Conservation (phyloP, 2,888 invertebrate genomes). For the Biston stratarius region DNA sequence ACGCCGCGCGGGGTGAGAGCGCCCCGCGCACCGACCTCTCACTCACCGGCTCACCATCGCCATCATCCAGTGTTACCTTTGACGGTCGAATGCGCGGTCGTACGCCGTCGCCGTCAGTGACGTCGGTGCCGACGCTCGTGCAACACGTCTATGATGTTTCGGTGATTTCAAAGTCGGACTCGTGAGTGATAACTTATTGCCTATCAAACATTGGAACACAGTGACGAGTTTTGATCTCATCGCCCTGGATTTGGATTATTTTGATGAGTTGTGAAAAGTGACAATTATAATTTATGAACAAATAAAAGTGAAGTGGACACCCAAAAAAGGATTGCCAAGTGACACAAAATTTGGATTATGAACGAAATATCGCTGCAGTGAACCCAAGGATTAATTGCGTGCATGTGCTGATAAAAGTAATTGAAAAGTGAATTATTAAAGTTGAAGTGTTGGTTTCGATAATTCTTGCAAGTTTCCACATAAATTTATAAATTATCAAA, state of each 20-base stretch:
- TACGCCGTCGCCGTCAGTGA: constrained; percentile 83
- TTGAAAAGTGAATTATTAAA: constrained; percentile 57
- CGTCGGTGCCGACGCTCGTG: constrained; percentile 84
- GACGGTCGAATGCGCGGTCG: constrained; percentile 84
- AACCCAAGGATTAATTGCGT: constrained; percentile 61
- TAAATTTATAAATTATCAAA: constrained; percentile 2
- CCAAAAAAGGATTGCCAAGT: constrained; percentile 78
- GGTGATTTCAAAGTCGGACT: constrained; percentile 82
- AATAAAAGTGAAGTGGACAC: constrained; percentile 73
- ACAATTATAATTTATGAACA: constrained; percentile 68
- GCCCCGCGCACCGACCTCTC: constrained; percentile 86
- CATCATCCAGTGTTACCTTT: constrained; percentile 88
- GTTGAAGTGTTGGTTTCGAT: constrained; percentile 52
- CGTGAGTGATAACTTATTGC: constrained; percentile 84
- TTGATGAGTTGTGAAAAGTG: constrained; percentile 76
- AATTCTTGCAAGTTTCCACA: constrained; percentile 53
- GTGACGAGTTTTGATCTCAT: constrained; percentile 86
- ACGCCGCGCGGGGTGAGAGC: constrained; percentile 85
- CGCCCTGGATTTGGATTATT: constrained; percentile 80
- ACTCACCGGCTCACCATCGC: constrained; percentile 85
- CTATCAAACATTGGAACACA: constrained; percentile 90
- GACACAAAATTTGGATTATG: constrained; percentile 74
- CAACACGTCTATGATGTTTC: constrained; percentile 85
- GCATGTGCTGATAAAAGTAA: constrained; percentile 70
- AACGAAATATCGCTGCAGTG: constrained; percentile 63